Conservation (phyloP, 2,797 vertebrate species). For the Philypnodon macrostomus region DNA sequence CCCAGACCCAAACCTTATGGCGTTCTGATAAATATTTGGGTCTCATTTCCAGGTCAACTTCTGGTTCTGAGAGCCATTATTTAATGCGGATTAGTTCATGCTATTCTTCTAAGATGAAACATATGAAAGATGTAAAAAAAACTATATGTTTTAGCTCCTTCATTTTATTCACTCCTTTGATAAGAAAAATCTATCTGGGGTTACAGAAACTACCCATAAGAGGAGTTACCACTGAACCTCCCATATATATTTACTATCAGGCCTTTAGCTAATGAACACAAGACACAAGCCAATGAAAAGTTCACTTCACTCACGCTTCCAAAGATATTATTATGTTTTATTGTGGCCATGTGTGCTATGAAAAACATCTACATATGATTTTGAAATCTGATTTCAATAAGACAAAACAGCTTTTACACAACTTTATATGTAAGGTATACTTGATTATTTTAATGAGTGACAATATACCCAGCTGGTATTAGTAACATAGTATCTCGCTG, state of each 20-base stretch:
- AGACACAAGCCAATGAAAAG: too few species aligned
- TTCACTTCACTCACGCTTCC: too few species aligned
- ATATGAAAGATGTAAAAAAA: constrained; percentile 34
- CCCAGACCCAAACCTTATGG: constrained; percentile 49
- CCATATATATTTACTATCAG: constrained; percentile 1
- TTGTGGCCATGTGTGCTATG: too few species aligned
- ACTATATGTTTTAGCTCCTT: constrained; percentile 6
- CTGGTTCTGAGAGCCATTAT: constrained; percentile 44
- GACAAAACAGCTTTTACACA: too few species aligned
- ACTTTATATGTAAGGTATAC: too few species aligned
- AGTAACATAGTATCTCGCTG: too few species aligned
- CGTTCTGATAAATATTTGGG: constrained; percentile 66
- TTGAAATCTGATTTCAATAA: too few species aligned
- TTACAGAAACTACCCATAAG: constrained; percentile 4
- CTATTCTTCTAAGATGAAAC: constrained; percentile 39
- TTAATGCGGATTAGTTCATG: constrained; percentile 20
- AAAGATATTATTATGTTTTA: too few species aligned
- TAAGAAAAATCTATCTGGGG: constrained; percentile 9
- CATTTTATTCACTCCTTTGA: constrained; percentile 19
- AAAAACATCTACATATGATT: too few species aligned
- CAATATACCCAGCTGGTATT: constrained; percentile 44
- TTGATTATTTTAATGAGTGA: constrained; percentile 46
- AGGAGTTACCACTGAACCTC: constrained; percentile 15
- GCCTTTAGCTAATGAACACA: constrained; percentile 15
- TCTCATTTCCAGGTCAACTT: constrained; percentile 59